Evolutionary conservation across 2,888 invertebrate genomes (phyloP).

Genomic region (Dicranocentrus wangi): DNA sequence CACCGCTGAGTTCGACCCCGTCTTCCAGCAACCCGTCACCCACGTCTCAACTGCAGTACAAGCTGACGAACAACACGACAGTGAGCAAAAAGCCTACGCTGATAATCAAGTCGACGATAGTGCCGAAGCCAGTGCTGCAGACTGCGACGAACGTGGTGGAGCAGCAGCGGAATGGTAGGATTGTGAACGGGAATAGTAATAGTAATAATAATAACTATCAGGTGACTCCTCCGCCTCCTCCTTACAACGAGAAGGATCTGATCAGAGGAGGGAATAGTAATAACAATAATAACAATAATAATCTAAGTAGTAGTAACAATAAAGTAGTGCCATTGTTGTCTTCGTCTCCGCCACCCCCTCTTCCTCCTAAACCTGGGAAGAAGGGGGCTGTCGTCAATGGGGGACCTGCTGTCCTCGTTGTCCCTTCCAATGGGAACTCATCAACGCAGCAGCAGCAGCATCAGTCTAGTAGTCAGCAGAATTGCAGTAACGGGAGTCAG

Average conservation of each 20-base stretch:
- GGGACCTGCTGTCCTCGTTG: not conserved
- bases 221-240: constrained; percentile 69
- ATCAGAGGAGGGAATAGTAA: no score
- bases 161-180: constrained; percentile 1
- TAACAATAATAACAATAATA: not conserved
- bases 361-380: constrained; percentile 88
- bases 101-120: constrained; percentile 97
- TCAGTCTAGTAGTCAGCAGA: constrained; percentile 50
- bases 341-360: constrained; percentile 79
- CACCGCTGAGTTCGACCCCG: no score
- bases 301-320: not conserved
- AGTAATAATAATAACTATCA: constrained; percentile 28
- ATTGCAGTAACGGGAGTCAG: no score
- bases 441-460: constrained; percentile 70
- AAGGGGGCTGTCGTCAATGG: constrained; percentile 71
- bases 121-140: constrained; percentile 94
- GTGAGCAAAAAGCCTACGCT: constrained; percentile 89
- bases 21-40: constrained; percentile 81
- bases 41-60: constrained; percentile 81
- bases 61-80: constrained; percentile 19
- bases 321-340: not conserved
- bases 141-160: constrained; percentile 90
- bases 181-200: not conserved
- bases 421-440: constrained; percentile 74
- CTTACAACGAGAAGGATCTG: constrained; percentile 55